Base-by-base conservation (phyloP, 2,113 vertebrate species). In the Pantherophis guttatus region DNA sequence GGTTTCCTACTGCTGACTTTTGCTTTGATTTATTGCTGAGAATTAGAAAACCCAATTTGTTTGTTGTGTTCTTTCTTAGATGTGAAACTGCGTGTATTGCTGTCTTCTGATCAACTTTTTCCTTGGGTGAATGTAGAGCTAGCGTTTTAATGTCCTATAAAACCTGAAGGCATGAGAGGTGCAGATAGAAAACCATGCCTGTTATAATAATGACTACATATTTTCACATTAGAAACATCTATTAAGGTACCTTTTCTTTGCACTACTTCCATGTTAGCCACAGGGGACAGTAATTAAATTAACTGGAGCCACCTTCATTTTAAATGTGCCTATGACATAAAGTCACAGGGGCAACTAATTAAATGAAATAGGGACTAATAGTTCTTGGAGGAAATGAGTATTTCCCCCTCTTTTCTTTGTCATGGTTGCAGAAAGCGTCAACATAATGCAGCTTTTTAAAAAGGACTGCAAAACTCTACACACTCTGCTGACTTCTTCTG, bases 271-370 rank as follows among this genome's bases (percentile, higher is more conserved):
- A 85, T 15, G 4, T 53, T 57, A 2, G 90, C 2, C 10, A 87
- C 0, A 94, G 39, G 8, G 86, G 2, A 92, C 95, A 93, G 0
- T 23, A 88, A 91, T 91, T 24, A 93, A 93, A 92, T 92, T n/a
- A 33, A 93, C 91, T 91, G 52, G 94, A 94, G 89, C 90, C 87
- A 90, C 1, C 3, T 0, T 91, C 2, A 21, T 93, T 97, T 95
- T 88, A 54, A 94, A 93, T 62, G 0, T 93, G 75, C 75, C 54
- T 62, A 10, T 90, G 88, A 93, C 55, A 93, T 59, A 91, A 65
- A 93, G 85, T 3, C 48, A 70, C 39, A 65, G 3, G 19, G 13
- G 10, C 8, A 93, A 95, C 3, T 90, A 95, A 95, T 94, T 93
- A 88, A 11, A 86, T 91, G 93, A 93, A 96, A 92, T 54, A 90